Evolutionary conservation across 2,113 vertebrate species (phyloP).

Genomic region (Protobothrops mucrosquamatus): DNA sequence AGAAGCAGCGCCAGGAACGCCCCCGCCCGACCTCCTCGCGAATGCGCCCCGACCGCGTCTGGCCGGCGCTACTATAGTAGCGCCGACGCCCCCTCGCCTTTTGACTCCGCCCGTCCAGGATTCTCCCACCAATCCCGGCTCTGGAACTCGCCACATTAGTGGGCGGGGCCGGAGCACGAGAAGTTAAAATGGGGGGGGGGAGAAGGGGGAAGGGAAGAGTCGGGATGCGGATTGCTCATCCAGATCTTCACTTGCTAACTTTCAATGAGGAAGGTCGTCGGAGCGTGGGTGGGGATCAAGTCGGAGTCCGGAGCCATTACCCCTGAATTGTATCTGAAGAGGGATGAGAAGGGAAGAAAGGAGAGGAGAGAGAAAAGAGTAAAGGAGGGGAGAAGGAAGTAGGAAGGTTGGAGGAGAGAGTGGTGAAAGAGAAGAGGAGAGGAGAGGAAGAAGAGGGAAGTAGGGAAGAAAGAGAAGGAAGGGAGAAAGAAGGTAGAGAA

Average conservation of each 20-base stretch:
- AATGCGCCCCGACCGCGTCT: not conserved
- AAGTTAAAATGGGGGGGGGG: not conserved
- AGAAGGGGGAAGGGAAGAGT: too few species aligned
- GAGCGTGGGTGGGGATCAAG: not conserved
- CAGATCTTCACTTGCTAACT: too few species aligned
- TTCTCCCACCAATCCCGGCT: not conserved
- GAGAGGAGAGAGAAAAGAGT: too few species aligned
- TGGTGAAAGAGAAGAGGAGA: too few species aligned
- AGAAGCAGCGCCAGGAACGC: fast-evolving
- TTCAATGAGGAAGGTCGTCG: not conserved
- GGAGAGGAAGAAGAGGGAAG: too few species aligned
- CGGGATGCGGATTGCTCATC: not conserved
- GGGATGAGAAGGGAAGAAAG: too few species aligned
- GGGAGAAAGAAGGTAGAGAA: too few species aligned
- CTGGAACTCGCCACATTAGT: not conserved
- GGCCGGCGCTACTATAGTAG: not conserved
- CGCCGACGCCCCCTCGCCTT: not conserved
- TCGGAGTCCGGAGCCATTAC: not conserved
- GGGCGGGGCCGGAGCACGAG: not conserved
- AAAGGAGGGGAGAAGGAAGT: too few species aligned
- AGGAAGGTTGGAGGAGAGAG: too few species aligned
- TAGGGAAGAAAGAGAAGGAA: too few species aligned
- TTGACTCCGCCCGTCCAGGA: not conserved
- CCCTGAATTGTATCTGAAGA: too few species aligned
- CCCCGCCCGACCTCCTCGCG: not conserved